A percentile compares a stretch with the other conserved stretches of the same genome.
Evolutionary conservation across 1,140 invertebrate genomes (phyloP).

Genomic region (Ips typographus): DNA sequence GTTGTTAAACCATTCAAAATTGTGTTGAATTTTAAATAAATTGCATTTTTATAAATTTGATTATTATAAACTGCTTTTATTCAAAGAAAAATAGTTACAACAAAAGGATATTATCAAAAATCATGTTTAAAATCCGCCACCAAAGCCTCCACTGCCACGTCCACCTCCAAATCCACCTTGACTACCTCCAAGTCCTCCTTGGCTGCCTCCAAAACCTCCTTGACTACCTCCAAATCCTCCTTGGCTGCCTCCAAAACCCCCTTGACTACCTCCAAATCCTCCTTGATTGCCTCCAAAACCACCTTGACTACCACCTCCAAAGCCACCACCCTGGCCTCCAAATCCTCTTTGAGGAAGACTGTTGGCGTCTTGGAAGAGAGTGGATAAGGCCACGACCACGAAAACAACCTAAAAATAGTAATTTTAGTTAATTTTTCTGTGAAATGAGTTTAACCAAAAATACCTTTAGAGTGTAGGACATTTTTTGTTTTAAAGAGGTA

Average conservation of each 20-base stretch:
- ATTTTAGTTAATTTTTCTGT: too few species aligned
- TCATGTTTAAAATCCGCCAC: too few species aligned
- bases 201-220: constrained; percentile 1
- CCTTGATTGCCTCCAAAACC: background rate
- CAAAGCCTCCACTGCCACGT: background rate
- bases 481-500: too few species aligned
- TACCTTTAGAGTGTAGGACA: too few species aligned
- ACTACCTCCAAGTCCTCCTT: background rate
- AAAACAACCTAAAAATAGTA: too few species aligned
- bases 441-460: too few species aligned
- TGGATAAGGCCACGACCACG: too few species aligned
- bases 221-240: background rate
- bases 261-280: background rate
- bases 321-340: constrained; percentile 8
- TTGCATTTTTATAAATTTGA: too few species aligned
- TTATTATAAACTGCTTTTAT: background rate
- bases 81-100: background rate
- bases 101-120: background rate
- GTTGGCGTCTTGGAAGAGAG: background rate
- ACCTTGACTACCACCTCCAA: constrained; percentile 10
- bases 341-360: background rate
- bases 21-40: too few species aligned
- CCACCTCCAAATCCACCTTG: background rate
- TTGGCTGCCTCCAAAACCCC: too few species aligned
- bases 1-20: too few species aligned